Conservation (phyloP, 2,797 vertebrate species). For the Phalloptychus januarius region DNA sequence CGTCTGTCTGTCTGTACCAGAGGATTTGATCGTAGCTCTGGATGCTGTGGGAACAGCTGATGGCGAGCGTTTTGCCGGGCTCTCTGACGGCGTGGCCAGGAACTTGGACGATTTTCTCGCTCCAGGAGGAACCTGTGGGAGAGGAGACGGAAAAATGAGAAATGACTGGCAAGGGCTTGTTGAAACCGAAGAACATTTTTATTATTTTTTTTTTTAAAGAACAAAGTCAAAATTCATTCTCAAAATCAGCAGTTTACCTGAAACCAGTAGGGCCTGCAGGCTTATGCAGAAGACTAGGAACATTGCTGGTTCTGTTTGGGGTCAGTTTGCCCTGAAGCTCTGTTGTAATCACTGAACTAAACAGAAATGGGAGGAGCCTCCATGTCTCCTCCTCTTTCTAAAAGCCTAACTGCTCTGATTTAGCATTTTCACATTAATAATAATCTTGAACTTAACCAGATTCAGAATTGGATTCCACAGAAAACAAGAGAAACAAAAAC, state of each 20-base stretch:
- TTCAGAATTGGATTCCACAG: neutral
- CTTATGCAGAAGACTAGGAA: conserved; percentile 10
- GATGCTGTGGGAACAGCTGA: conserved; percentile 58
- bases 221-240: neutral
- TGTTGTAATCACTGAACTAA: neutral
- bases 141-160: neutral
- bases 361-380: neutral
- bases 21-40: conserved; percentile 29
- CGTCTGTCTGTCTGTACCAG: conserved; percentile 63
- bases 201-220: neutral
- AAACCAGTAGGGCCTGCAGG: conserved; percentile 12
- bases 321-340: neutral
- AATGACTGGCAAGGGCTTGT: neutral
- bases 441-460: neutral
- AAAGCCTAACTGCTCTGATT: neutral
- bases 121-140: conserved; percentile 21
- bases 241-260: conserved; percentile 25
- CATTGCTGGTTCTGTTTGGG: conserved; percentile 12
- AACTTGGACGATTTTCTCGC: neutral
- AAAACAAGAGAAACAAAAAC: neutral
- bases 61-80: neutral
- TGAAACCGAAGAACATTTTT: neutral
- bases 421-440: neutral
- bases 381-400: neutral
- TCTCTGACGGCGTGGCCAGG: neutral